Evolutionary conservation across 2,797 vertebrate species (phyloP).

Genomic region (Silurus aristotelis): DNA sequence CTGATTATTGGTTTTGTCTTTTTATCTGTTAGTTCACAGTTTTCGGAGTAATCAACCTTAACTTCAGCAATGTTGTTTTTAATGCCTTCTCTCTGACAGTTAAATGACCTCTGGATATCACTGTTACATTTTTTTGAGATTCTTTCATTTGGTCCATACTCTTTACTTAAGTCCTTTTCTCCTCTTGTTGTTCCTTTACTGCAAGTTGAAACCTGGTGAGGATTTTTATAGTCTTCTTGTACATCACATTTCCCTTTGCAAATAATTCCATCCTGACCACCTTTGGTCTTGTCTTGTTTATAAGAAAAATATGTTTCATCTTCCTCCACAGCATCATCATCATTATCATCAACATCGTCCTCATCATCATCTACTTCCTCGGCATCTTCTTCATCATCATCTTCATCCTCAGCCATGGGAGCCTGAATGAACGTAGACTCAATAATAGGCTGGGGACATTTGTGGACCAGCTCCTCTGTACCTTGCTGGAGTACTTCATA

Average conservation of each 20-base stretch:
- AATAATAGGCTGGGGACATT: constrained; percentile 72
- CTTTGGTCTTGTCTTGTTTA: constrained; percentile 69
- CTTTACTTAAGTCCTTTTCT: constrained; percentile 56
- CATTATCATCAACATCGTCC: constrained; percentile 56
- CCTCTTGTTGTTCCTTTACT: constrained; percentile 54
- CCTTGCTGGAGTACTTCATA: constrained; percentile 62
- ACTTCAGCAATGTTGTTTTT: constrained; percentile 69
- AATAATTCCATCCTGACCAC: constrained; percentile 75
- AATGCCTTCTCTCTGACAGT: constrained; percentile 67
- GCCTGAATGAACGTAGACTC: constrained; percentile 55
- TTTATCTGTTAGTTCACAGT: constrained; percentile 23
- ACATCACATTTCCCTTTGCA: constrained; percentile 43
- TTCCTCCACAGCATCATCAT: constrained; percentile 49
- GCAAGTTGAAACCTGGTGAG: constrained; percentile 66
- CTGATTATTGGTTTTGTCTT: constrained; percentile 36
- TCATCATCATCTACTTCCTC: constrained; percentile 59
- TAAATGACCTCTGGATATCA: constrained; percentile 62
- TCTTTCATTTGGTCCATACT: constrained; percentile 59
- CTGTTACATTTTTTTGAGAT: constrained; percentile 71
- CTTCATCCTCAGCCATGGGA: constrained; percentile 59
- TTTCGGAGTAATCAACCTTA: constrained; percentile 24
- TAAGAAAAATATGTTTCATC: constrained; percentile 61
- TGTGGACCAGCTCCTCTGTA: constrained; percentile 66
- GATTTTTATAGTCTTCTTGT: constrained; percentile 57
- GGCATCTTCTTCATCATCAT: constrained; percentile 58